These are phyloP conservation scores for Zygothrica quintamaculata DNA, from an alignment of 2,888 invertebrate species.

Conservation along the genomic window DNA sequence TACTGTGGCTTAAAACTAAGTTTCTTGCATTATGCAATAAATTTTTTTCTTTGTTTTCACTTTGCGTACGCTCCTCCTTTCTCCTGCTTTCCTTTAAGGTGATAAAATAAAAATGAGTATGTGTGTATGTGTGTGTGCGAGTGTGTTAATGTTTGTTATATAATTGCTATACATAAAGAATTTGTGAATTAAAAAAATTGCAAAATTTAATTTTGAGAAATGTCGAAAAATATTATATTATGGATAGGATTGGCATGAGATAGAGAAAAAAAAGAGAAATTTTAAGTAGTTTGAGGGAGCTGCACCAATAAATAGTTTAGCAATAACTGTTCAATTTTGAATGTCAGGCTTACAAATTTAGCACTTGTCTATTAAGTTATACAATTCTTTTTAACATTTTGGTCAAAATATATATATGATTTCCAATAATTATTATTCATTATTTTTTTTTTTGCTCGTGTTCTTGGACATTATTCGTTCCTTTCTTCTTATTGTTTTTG, in stretches of 20 bases:
- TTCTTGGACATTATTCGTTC: too few relatives aligned
- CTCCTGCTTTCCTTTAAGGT: too few relatives aligned
- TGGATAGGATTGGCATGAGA: constrained; percentile 42
- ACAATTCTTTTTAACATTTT: constrained; percentile 54
- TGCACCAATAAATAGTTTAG: constrained; percentile 33
- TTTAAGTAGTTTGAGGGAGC: too few relatives aligned
- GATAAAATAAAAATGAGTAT: too few relatives aligned
- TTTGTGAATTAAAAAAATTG: constrained; percentile 40
- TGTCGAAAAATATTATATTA: constrained; percentile 56
- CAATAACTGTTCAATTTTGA: constrained; percentile 73
- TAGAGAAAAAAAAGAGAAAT: constrained; percentile 19
- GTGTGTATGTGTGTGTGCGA: constrained; percentile 24
- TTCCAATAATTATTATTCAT: too few relatives aligned
- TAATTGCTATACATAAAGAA: constrained; percentile 63
- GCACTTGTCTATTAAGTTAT: constrained; percentile 48
- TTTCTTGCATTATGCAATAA: constrained; percentile 67
- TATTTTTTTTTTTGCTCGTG: constrained; percentile 25
- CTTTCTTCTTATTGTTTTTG: background rate
- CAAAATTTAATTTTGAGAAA: constrained; percentile 40
- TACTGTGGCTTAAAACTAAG: constrained; percentile 69
- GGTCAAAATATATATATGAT: constrained; percentile 51
- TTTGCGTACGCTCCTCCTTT: constrained; percentile 58
- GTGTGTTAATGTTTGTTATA: constrained; percentile 17
- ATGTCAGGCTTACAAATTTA: constrained; percentile 65
- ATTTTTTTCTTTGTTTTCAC: constrained; percentile 49